phyloP scores from a whole-genome alignment of 2,113 vertebrate genomes.

The Platycercus adscitus region DNA sequence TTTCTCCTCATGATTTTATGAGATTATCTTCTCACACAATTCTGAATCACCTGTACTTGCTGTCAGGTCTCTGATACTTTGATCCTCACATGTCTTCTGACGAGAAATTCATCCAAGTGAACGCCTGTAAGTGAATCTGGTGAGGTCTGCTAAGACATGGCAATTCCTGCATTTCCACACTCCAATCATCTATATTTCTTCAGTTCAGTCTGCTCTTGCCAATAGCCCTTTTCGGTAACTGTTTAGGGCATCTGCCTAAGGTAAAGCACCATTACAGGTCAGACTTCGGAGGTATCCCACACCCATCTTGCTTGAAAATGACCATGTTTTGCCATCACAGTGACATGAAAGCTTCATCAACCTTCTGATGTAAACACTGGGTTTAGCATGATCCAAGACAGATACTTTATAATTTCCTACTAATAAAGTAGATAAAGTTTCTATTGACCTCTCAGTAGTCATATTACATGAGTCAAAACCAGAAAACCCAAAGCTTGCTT shows the following conservation, averaged over 20 bases:
- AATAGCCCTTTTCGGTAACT: neutral
- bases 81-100: neutral
- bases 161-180: neutral
- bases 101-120: conserved; percentile 36
- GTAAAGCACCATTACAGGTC: neutral
- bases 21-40: neutral
- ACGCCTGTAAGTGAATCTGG: neutral
- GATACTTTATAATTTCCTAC: neutral
- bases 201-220: neutral
- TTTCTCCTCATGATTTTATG: neutral
- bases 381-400: neutral
- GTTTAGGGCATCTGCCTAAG: neutral
- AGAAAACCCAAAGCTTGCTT: neutral
- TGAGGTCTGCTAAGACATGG: neutral
- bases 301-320: neutral
- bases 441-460: neutral
- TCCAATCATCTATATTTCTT: neutral
- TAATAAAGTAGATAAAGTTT: neutral
- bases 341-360: neutral
- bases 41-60: neutral
- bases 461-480: neutral
- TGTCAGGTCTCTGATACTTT: conserved; percentile 1
- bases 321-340: neutral
- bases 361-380: neutral
- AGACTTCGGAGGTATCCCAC: neutral